Conservation (phyloP, 2,797 vertebrate species). For the Pseudochromis fuscus region DNA sequence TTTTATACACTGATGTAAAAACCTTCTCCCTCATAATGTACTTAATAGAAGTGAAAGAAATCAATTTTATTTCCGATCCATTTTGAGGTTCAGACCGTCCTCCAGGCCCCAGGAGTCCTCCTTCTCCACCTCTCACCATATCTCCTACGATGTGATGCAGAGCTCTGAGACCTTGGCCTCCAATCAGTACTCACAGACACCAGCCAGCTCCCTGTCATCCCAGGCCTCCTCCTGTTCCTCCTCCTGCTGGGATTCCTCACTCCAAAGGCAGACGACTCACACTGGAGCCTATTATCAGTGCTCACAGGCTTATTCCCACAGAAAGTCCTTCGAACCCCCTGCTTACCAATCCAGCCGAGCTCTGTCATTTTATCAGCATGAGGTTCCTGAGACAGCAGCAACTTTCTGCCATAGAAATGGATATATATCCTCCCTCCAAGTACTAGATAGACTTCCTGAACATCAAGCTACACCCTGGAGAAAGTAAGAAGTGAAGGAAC, state of each 20-base stretch:
- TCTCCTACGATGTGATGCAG: conserved; percentile 27
- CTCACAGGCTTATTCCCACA: conserved; percentile 57
- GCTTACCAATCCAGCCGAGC: conserved; percentile 39
- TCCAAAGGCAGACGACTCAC: conserved; percentile 42
- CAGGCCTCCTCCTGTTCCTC: conserved; percentile 42
- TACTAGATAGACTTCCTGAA: conserved; percentile 19
- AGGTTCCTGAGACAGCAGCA: conserved; percentile 22
- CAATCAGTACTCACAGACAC: conserved; percentile 41
- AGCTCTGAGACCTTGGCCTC: conserved; percentile 32
- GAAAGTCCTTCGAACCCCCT: conserved; percentile 23
- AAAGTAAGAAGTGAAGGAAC: conserved; percentile 49
- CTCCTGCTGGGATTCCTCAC: conserved; percentile 49
- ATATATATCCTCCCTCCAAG: conserved; percentile 29
- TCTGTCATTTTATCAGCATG: conserved; percentile 38
- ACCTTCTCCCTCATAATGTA: background rate
- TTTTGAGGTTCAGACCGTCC: conserved; percentile 27
- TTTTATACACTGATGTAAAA: background rate
- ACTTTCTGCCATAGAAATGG: conserved; percentile 14
- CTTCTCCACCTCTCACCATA: conserved; percentile 1
- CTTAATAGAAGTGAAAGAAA: conserved; percentile 1
- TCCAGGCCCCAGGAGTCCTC: conserved; percentile 42
- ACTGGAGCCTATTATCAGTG: conserved; percentile 39
- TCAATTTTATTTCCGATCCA: background rate
- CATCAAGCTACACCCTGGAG: conserved; percentile 17
- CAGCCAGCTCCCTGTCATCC: conserved; percentile 37